Percentiles rank a stretch among this genome's conserved stretches.
Conservation (phyloP, 2,113 vertebrate genomes). For the Odocoileus virginianus region DNA sequence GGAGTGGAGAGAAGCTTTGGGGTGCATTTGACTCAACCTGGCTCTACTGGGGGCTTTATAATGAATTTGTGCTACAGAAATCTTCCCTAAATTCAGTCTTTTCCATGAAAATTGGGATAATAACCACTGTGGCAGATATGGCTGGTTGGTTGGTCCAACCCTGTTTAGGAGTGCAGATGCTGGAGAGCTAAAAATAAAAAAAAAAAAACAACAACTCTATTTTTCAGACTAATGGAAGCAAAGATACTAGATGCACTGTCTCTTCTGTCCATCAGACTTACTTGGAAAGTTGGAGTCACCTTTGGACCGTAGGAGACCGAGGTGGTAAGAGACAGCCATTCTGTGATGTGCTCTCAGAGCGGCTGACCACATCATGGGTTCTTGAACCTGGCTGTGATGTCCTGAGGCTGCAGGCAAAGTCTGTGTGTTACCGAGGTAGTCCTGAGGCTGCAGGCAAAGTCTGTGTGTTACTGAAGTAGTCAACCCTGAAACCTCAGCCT, state of each 20-base stretch:
- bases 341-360: no score
- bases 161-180: background rate
- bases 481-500: background rate
- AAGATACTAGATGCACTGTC: background rate
- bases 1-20: background rate
- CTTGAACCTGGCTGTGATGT: fast-evolving
- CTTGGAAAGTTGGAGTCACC: no score
- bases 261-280: background rate
- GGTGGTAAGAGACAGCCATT: fast-evolving
- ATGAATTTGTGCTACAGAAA: background rate
- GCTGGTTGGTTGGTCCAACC: background rate
- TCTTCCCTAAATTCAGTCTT: no score
- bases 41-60: background rate
- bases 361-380: background rate
- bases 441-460: no score
- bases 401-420: background rate
- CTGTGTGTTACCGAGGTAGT: fast-evolving
- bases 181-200: background rate
- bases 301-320: fast-evolving
- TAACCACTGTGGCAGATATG: background rate
- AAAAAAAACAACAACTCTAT: fast-evolving
- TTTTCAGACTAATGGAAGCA: background rate
- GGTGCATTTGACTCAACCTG: background rate
- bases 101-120: background rate
- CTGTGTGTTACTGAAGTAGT: fast-evolving